Evolutionary conservation across 2,113 vertebrate species (phyloP).

Genomic region (Amphiprion ocellaris): DNA sequence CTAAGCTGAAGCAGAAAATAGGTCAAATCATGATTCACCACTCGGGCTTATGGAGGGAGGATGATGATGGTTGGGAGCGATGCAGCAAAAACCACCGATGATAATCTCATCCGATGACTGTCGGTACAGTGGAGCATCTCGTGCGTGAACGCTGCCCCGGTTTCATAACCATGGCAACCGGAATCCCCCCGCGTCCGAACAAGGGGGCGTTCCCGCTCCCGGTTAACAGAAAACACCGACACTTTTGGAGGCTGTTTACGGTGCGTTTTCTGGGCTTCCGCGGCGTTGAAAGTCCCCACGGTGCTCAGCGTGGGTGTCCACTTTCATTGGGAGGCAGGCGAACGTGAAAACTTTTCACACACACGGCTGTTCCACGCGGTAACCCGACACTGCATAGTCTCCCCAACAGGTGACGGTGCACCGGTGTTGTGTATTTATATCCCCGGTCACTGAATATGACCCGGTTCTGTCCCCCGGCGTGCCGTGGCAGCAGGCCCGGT

Average conservation of each 20-base stretch:
- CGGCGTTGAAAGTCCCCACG: not conserved
- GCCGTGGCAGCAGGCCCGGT: constrained; percentile 35
- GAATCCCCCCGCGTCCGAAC: constrained; percentile 54
- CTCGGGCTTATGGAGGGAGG: constrained; percentile 49
- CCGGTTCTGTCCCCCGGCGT: constrained; percentile 31
- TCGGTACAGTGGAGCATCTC: constrained; percentile 58
- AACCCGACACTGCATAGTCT: constrained; percentile 54
- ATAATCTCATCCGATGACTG: constrained; percentile 65
- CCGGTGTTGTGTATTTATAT: constrained; percentile 69
- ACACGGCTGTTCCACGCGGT: constrained; percentile 28
- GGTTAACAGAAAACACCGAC: not conserved
- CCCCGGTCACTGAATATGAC: constrained; percentile 29
- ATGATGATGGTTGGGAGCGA: constrained; percentile 45
- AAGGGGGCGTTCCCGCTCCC: constrained; percentile 63
- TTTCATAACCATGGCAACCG: constrained; percentile 79
- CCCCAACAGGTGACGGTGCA: constrained; percentile 71
- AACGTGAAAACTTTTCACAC: constrained; percentile 55
- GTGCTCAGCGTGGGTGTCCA: not conserved
- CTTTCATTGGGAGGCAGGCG: not conserved
- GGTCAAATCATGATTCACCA: constrained; percentile 71
- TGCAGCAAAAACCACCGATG: constrained; percentile 37
- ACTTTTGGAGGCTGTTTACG: rapidly evolving
- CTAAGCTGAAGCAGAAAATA: constrained; percentile 41
- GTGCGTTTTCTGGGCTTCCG: not conserved
- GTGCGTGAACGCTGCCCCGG: constrained; percentile 51